A percentile compares a stretch with the other conserved stretches of the same genome.
Conservation (phyloP, 2,113 vertebrate species). For the Tyrannus savana region DNA sequence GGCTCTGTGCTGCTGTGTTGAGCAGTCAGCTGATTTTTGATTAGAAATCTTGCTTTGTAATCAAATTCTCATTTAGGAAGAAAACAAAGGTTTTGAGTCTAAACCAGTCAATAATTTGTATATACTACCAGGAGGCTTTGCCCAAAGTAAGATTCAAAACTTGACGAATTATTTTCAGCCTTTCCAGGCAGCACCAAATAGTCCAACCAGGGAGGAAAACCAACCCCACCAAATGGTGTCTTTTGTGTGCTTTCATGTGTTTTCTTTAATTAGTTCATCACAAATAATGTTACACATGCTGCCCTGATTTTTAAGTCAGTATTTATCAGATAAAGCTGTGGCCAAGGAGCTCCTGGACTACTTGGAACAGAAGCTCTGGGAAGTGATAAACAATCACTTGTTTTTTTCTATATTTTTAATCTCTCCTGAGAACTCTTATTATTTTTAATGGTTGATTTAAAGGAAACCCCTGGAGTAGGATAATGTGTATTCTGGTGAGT, state of each 20-base stretch:
- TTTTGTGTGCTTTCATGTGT: neutral
- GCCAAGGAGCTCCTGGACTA: neutral
- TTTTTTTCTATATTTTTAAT: neutral
- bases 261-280: conserved; percentile 11
- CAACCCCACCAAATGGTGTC: neutral
- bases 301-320: conserved; percentile 4
- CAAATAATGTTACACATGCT: neutral
- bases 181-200: neutral
- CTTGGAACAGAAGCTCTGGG: neutral
- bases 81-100: neutral
- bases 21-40: neutral
- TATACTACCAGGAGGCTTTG: neutral
- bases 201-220: neutral
- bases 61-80: neutral
- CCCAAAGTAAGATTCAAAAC: neutral
- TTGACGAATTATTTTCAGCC: neutral
- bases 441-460: neutral
- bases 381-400: neutral
- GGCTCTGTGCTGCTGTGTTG: neutral
- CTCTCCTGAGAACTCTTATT: neutral
- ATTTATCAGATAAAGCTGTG: neutral
- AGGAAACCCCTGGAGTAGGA: neutral
- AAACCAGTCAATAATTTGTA: neutral
- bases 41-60: neutral
- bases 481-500: neutral